Evolutionary conservation across 2,797 vertebrate genomes (phyloP).

Genomic region (Coranthus polyacanthus): DNA sequence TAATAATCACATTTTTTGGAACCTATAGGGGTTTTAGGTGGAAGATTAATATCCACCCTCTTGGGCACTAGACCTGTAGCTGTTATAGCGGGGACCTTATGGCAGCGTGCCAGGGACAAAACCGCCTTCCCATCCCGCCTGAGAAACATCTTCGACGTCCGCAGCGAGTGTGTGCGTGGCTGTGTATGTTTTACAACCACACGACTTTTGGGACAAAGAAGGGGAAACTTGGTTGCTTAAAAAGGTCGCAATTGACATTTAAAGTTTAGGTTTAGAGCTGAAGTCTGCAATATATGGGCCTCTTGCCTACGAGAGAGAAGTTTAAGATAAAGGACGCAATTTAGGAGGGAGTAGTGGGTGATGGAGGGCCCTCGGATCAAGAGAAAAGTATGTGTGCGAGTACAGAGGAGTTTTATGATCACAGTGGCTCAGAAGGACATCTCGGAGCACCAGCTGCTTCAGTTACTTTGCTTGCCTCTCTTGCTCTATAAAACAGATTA

Average conservation of each 20-base stretch:
- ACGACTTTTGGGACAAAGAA: slow-evolving; percentile 7
- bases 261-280: slow-evolving; percentile 10
- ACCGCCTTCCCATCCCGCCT: slow-evolving; percentile 9
- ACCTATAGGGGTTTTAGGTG: not conserved
- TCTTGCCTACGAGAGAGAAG: not conserved
- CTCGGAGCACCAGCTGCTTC: slow-evolving; percentile 27
- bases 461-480: slow-evolving; percentile 14
- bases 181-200: too few species aligned
- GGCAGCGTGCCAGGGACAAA: slow-evolving; percentile 32
- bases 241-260: not conserved
- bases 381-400: not conserved
- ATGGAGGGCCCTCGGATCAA: not conserved
- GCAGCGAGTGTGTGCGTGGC: too few species aligned
- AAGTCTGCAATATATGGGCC: not conserved
- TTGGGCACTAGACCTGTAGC: slow-evolving; percentile 16
- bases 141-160: slow-evolving; percentile 4
- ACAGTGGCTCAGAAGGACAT: slow-evolving; percentile 25
- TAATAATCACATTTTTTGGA: slow-evolving; percentile 25
- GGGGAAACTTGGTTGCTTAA: slow-evolving; percentile 6
- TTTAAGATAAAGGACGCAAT: slow-evolving; percentile 27
- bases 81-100: slow-evolving; percentile 33
- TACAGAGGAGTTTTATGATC: slow-evolving; percentile 33
- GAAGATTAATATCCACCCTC: slow-evolving; percentile 31
- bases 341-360: not conserved
- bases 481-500: slow-evolving; percentile 27